These are phyloP conservation scores for Condylostylus longicornis DNA, from an alignment of 1,140 invertebrate species.

Conservation along the genomic window DNA sequence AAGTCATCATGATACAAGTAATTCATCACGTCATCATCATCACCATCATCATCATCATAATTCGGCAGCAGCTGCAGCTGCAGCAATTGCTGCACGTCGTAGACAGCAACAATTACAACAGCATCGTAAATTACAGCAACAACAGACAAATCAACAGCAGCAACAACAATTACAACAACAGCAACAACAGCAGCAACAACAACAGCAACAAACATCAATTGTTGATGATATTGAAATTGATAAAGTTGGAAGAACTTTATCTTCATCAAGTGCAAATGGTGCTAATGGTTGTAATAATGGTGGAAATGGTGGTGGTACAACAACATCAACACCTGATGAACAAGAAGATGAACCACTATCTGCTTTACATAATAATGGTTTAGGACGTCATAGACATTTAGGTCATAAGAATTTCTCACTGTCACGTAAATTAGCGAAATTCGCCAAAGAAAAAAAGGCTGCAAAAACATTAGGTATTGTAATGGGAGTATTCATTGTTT, in stretches of 20 bases:
- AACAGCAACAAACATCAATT: too few species aligned
- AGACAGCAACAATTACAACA: conserved; percentile 24
- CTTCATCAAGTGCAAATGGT: too few species aligned
- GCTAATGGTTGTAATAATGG: too few species aligned
- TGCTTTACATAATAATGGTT: conserved; percentile 55
- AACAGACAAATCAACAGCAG: too few species aligned
- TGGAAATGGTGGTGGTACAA: conserved; percentile 31
- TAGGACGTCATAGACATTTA: conserved; percentile 37
- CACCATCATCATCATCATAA: conserved; percentile 10
- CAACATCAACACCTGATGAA: conserved; percentile 49
- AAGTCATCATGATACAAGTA: conserved; percentile 11
- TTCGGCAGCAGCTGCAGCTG: conserved; percentile 14
- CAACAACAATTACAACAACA: too few species aligned
- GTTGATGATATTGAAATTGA: too few species aligned
- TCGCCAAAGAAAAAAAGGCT: conserved; percentile 90
- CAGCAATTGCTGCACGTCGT: conserved; percentile 16
- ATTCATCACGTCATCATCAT: conserved; percentile 12
- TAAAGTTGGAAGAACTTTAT: too few species aligned
- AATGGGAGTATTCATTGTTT: conserved; percentile 97
- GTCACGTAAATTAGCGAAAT: conserved; percentile 78
- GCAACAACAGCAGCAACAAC: too few species aligned
- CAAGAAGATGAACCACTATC: conserved; percentile 56
- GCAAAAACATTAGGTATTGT: conserved; percentile 88
- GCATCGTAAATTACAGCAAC: conserved; percentile 19
- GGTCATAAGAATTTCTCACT: conserved; percentile 69